Conservation (phyloP, 2,797 vertebrate genomes). For the Adrianichthys oophorus region DNA sequence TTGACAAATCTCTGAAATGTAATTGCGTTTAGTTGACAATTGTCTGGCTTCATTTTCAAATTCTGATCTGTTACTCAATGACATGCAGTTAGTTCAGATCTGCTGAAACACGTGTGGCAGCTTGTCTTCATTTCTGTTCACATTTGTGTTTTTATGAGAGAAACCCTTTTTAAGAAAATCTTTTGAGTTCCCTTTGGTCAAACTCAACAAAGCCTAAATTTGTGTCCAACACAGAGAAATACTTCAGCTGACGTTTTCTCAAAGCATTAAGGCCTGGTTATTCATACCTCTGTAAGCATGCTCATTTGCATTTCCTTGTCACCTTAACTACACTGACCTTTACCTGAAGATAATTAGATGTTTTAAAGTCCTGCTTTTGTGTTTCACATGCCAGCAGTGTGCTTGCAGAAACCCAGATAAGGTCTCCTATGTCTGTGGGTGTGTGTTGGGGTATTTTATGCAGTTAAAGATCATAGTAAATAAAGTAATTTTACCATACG, state of each 20-base stretch:
- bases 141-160: too few relatives aligned
- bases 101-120: too few relatives aligned
- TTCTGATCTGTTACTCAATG: neutral
- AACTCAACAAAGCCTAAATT: too few relatives aligned
- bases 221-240: too few relatives aligned
- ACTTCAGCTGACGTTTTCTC: neutral
- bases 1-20: slow-evolving; percentile 9
- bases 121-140: too few relatives aligned
- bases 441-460: neutral
- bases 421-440: neutral
- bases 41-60: neutral
- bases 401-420: neutral
- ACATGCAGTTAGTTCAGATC: too few relatives aligned
- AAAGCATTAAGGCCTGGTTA: neutral
- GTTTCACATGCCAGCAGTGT: neutral
- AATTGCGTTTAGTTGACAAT: slow-evolving; percentile 1
- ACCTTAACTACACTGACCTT: neutral
- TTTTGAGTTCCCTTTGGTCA: too few relatives aligned
- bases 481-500: neutral
- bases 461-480: neutral
- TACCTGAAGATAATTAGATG: neutral
- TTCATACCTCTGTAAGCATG: neutral
- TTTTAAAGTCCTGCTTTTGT: neutral
- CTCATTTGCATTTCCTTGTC: neutral
- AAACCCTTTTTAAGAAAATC: too few relatives aligned